Evolutionary conservation across 2,888 invertebrate species (phyloP).

Genomic region (Xiphydria camelus): DNA sequence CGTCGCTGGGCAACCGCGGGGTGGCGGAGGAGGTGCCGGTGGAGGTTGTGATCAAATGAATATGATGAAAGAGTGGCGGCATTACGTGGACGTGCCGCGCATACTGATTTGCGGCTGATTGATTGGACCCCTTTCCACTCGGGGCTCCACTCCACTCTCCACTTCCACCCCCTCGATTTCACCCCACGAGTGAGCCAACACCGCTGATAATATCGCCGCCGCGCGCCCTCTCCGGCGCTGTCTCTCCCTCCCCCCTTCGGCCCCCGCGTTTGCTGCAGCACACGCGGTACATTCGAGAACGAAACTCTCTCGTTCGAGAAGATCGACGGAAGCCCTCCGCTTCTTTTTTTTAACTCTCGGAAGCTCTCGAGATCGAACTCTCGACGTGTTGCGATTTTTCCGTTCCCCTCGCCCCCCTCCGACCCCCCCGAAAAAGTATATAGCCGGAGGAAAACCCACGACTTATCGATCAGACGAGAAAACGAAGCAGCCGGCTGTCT

Average conservation of each 20-base stretch:
- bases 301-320: too few relatives aligned
- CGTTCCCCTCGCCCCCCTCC: too few relatives aligned
- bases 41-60: constrained; percentile 55
- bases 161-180: constrained; percentile 7
- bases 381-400: too few relatives aligned
- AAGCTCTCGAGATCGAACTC: too few relatives aligned
- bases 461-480: too few relatives aligned
- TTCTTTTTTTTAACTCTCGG: too few relatives aligned
- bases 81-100: constrained; percentile 57
- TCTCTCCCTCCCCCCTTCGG: neutral
- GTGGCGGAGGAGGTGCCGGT: constrained; percentile 20
- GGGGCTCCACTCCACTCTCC: constrained; percentile 3
- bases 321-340: too few relatives aligned
- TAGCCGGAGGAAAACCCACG: too few relatives aligned
- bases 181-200: constrained; percentile 24
- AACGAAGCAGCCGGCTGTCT: too few relatives aligned
- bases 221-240: constrained; percentile 3
- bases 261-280: too few relatives aligned
- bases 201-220: constrained; percentile 26
- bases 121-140: constrained; percentile 52
- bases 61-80: constrained; percentile 58
- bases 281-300: too few relatives aligned
- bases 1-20: constrained; percentile 20
- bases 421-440: too few relatives aligned
- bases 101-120: constrained; percentile 58